Conservation (phyloP, 2,113 vertebrate species). For the Hipposideros armiger region DNA sequence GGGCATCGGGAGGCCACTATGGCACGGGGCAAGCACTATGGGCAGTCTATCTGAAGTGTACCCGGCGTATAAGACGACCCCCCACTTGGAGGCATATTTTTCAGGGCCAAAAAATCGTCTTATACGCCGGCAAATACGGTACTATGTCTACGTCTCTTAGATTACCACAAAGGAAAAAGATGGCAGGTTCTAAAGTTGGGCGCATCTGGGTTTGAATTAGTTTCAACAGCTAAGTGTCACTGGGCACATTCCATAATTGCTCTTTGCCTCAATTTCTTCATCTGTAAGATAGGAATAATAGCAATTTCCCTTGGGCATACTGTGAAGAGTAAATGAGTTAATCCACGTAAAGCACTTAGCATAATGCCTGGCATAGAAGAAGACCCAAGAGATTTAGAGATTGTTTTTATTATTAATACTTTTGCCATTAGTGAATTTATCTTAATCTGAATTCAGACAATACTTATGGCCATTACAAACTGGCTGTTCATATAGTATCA, state of each 20-base stretch:
- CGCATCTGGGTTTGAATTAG: slow-evolving; percentile 44
- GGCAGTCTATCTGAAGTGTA: too few relatives aligned
- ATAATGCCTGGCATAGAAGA: slow-evolving; percentile 15
- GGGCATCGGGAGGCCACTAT: too few relatives aligned
- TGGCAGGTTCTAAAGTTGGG: slow-evolving; percentile 37
- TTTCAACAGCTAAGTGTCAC: slow-evolving; percentile 26
- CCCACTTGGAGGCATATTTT: too few relatives aligned
- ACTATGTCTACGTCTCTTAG: slow-evolving; percentile 1
- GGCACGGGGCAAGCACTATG: too few relatives aligned
- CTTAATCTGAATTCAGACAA: slow-evolving; percentile 60
- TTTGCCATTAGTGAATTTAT: slow-evolving; percentile 29
- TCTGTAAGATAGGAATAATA: slow-evolving; percentile 42
- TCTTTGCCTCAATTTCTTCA: slow-evolving; percentile 66
- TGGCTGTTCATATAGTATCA: not conserved
- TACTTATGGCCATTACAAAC: slow-evolving; percentile 37
- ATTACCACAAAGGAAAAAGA: slow-evolving; percentile 40
- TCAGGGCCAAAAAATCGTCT: too few relatives aligned
- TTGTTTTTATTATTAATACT: not conserved
- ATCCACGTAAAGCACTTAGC: slow-evolving; percentile 40
- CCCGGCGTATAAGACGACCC: too few relatives aligned
- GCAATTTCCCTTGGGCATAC: slow-evolving; percentile 36
- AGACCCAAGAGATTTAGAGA: slow-evolving; percentile 33
- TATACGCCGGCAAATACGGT: too few relatives aligned
- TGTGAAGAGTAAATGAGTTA: slow-evolving; percentile 58
- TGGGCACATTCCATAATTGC: slow-evolving; percentile 22